Base-by-base conservation (phyloP, 1,140 invertebrate species). In the Drosophila punjabiensis region DNA sequence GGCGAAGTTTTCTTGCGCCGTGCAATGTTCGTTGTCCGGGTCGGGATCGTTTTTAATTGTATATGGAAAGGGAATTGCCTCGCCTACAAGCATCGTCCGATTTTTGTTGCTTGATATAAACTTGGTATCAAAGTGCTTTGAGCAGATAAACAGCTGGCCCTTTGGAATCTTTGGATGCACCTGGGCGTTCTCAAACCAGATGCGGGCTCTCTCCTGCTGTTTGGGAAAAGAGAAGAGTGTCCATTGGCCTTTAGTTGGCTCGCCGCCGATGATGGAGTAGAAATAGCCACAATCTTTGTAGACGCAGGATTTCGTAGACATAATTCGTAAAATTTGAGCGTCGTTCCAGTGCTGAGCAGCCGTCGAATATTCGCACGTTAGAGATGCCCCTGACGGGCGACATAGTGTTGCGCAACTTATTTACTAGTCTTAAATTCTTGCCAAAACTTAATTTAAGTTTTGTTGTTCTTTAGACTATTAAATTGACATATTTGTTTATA, bases 191-290 rank as follows among this genome's bases (percentile, higher is more conserved):
- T 67, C 8, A 18, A 67, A 76, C 92, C 92, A 93, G 24, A 75
- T 39, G 24, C 76, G 41, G 2, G 73, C 76, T 5, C 92, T 68
- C 5, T 74, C 50, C 1, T 62, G 43, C 30, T 93, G 67, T 37
- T 89, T 92, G 3, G 92, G 89, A 53, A 92, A 93, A 13, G 62
- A 16, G 20, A 93, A 93, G 4, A 93, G 16, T 8, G 84, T 83
- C 32, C 76, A 58, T 10, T 14, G 20, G 2, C 71, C 60, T 1
- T 59, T 61, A 11, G 45, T 45, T 3, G 47, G 43, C 16, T 41
- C 18, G 5, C 37, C 62, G n/a, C 73, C 68, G 10, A 56, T 13
- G 9, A 64, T 9, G 20, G 47, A 39, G 41, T 82, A 82, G 33
- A 39, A 81, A 47, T 79, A 91, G 18, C 76, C 68, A 35, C 91